These are phyloP conservation scores for Bilobella aurantiaca DNA, from an alignment of 1,140 invertebrate genomes.

Conservation along the genomic window DNA sequence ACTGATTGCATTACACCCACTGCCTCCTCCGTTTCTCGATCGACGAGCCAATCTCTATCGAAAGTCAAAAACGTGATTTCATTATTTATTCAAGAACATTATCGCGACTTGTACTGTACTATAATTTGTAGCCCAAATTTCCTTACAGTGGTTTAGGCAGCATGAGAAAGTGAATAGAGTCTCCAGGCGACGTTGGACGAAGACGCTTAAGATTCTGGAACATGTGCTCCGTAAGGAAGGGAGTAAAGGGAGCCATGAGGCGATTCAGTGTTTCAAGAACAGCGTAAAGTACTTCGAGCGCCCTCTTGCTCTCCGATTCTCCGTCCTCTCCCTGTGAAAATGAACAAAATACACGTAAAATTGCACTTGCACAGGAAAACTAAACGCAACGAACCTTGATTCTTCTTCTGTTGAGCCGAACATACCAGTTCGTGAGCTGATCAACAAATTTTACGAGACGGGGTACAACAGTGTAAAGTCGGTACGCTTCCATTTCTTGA, in stretches of 20 bases:
- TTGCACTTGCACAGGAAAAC: neutral
- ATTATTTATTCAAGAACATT: neutral
- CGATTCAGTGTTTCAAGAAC: conserved; percentile 81
- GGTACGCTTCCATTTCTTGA: conserved; percentile 87
- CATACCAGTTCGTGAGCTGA: conserved; percentile 97
- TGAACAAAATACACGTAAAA: neutral
- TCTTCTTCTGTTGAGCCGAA: conserved; percentile 87
- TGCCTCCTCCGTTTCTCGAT: conserved; percentile 75
- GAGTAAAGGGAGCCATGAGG: conserved; percentile 94
- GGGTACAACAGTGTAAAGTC: conserved; percentile 90
- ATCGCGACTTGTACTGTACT: no score
- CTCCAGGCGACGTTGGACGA: conserved; percentile 40
- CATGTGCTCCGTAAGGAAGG: conserved; percentile 92
- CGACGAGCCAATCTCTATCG: conserved; percentile 57
- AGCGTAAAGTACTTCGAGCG: conserved; percentile 75
- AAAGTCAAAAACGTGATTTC: neutral
- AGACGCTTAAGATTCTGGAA: conserved; percentile 64
- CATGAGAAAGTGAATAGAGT: conserved; percentile 81
- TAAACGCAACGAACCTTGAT: conserved; percentile 49
- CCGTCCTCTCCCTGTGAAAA: conserved; percentile 58
- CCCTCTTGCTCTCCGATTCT: conserved; percentile 63
- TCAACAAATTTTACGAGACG: conserved; percentile 90
- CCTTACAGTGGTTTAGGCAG: conserved; percentile 61
- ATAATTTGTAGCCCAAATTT: no score
- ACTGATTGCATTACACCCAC: conserved; percentile 88